These are phyloP conservation scores for Scaptomyza caliginosa DNA, from an alignment of 2,888 invertebrate species.

Conservation along the genomic window DNA sequence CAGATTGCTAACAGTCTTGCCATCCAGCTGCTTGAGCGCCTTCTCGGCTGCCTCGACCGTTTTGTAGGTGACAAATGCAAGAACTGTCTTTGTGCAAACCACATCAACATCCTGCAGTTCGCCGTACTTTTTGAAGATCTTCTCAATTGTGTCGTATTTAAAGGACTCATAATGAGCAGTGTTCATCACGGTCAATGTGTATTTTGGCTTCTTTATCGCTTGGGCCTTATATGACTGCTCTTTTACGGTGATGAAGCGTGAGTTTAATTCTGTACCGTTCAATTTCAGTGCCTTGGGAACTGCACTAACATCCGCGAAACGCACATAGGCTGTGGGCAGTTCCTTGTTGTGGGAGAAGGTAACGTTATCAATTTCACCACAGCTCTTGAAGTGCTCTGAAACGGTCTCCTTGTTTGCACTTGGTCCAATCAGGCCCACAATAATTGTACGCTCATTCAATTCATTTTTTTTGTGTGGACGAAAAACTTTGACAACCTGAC, in stretches of 20 bases:
- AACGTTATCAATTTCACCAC: slow-evolving; percentile 61
- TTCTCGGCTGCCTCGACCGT: slow-evolving; percentile 44
- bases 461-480: slow-evolving; percentile 1
- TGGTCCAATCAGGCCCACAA: slow-evolving; percentile 50
- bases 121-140: slow-evolving; percentile 70
- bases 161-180: slow-evolving; percentile 43
- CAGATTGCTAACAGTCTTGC: slow-evolving; percentile 55
- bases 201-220: slow-evolving; percentile 23
- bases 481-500: slow-evolving; percentile 31
- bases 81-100: slow-evolving; percentile 54
- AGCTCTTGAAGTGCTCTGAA: slow-evolving; percentile 51
- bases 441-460: slow-evolving; percentile 39
- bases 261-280: slow-evolving; percentile 60
- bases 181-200: slow-evolving; percentile 62
- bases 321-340: slow-evolving; percentile 56
- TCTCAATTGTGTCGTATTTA: slow-evolving; percentile 38
- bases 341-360: slow-evolving; percentile 38
- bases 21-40: slow-evolving; percentile 59
- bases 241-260: slow-evolving; percentile 59
- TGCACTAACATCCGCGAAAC: slow-evolving; percentile 38
- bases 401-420: slow-evolving; percentile 50
- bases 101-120: slow-evolving; percentile 59
- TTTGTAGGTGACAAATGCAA: slow-evolving; percentile 71
- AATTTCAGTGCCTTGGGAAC: slow-evolving; percentile 54
- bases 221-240: neutral